Conservation (phyloP, 1,140 invertebrate species). For the Oedothorax gibbosus region DNA sequence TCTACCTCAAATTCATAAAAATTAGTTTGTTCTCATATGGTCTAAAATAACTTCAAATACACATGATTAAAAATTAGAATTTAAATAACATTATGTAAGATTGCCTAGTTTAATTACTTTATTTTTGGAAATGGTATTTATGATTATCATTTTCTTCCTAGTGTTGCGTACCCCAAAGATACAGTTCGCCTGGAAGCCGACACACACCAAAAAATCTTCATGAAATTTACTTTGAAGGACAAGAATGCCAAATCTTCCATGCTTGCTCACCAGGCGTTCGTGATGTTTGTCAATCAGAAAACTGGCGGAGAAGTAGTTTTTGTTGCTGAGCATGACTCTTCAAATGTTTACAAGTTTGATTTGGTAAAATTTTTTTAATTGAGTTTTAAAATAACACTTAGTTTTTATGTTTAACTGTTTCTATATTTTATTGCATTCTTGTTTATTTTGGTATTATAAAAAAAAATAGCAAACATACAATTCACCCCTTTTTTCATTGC, state of each 20-base stretch:
- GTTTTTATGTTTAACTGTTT: neutral
- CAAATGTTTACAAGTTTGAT: conserved; percentile 89
- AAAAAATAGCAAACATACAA: neutral
- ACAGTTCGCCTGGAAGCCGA: conserved; percentile 79
- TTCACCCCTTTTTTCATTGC: too few species aligned
- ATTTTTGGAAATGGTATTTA: too few species aligned
- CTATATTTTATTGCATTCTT: neutral
- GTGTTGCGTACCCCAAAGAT: conserved; percentile 78
- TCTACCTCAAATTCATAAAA: too few species aligned
- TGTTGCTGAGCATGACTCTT: conserved; percentile 87
- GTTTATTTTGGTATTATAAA: neutral
- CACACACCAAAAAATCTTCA: conserved; percentile 86
- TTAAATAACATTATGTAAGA: too few species aligned
- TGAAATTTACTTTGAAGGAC: conserved; percentile 86
- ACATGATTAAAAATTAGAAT: too few species aligned
- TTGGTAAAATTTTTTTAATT: conserved; percentile 74
- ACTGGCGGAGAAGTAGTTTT: conserved; percentile 88
- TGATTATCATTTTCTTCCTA: conserved; percentile 64
- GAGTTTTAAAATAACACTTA: neutral
- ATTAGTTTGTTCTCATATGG: too few species aligned
- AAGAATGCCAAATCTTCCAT: conserved; percentile 74
- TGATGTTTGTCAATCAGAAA: conserved; percentile 76
- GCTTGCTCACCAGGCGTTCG: conserved; percentile 93
- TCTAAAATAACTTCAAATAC: too few species aligned
- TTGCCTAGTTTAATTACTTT: too few species aligned